Conservation (phyloP, 2,888 invertebrate species). For the Eledona agricola region DNA sequence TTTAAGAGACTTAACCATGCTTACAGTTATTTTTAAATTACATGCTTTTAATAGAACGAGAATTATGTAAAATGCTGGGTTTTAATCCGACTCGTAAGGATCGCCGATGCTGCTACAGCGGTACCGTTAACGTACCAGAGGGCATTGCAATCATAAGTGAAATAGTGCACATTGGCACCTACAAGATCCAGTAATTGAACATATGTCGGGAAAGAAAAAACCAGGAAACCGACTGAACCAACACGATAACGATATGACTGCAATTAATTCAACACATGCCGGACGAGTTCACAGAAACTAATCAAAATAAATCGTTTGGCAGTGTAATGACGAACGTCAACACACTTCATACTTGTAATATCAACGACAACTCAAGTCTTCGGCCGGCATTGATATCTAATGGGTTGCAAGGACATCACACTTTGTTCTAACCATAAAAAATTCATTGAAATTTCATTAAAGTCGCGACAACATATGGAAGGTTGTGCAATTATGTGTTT, state of each 20-base stretch:
- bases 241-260: slow-evolving; percentile 10
- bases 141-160: slow-evolving; percentile 25
- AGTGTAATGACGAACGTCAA: too few species aligned
- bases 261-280: slow-evolving; percentile 25
- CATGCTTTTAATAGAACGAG: slow-evolving; percentile 19
- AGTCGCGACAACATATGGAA: too few species aligned
- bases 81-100: slow-evolving; percentile 23
- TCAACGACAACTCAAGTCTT: too few species aligned
- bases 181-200: slow-evolving; percentile 23
- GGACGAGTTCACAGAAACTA: too few species aligned
- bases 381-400: too few species aligned
- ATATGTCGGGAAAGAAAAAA: slow-evolving; percentile 17
- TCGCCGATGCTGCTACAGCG: slow-evolving; percentile 7
- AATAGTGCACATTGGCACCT: slow-evolving; percentile 29
- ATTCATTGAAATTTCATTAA: too few species aligned
- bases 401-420: too few species aligned
- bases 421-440: too few species aligned
- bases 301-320: too few species aligned
- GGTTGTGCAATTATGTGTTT: too few species aligned
- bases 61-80: slow-evolving; percentile 19
- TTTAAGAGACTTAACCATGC: slow-evolving; percentile 14
- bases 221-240: slow-evolving; percentile 17
- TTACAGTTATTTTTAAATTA: slow-evolving; percentile 31
- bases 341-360: too few species aligned
- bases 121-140: slow-evolving; percentile 17